phyloP scores from a whole-genome alignment of 2,113 vertebrate genomes.

The Oceanites oceanicus region DNA sequence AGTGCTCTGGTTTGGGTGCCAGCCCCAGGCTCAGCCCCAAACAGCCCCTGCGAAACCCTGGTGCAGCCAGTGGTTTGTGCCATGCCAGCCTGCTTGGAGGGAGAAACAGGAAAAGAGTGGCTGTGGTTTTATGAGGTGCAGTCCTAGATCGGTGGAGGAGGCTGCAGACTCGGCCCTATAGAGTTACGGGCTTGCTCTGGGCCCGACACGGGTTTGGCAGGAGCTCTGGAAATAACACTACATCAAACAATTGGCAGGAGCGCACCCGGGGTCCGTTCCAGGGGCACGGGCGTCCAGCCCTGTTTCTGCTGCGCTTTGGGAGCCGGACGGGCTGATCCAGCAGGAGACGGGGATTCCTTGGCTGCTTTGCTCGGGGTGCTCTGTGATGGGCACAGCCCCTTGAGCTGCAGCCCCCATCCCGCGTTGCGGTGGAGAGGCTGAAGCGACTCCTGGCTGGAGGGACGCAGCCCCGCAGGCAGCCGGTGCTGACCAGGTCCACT shows the following conservation, averaged over 20 bases:
- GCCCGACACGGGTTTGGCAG: constrained; percentile 57
- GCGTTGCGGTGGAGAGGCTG: fast-evolving
- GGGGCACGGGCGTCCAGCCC: constrained; percentile 46
- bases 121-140: background rate
- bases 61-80: background rate
- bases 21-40: background rate
- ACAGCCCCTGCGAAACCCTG: background rate
- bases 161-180: constrained; percentile 14
- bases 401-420: fast-evolving
- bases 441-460: background rate
- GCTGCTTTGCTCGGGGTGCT: background rate
- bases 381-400: fast-evolving
- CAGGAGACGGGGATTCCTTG: background rate
- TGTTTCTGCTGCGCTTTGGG: constrained; percentile 19
- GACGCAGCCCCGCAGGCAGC: background rate
- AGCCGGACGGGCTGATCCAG: background rate
- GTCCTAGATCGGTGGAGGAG: background rate
- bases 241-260: constrained; percentile 73
- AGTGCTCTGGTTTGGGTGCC: background rate
- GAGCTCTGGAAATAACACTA: constrained; percentile 71
- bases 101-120: background rate
- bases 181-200: constrained; percentile 44
- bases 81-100: background rate
- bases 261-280: constrained; percentile 20
- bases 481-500: background rate